Percentiles rank a stretch among this genome's conserved stretches.
Evolutionary conservation across 2,113 vertebrate species (phyloP).

Genomic region (Epinephelus fuscoguttatus): DNA sequence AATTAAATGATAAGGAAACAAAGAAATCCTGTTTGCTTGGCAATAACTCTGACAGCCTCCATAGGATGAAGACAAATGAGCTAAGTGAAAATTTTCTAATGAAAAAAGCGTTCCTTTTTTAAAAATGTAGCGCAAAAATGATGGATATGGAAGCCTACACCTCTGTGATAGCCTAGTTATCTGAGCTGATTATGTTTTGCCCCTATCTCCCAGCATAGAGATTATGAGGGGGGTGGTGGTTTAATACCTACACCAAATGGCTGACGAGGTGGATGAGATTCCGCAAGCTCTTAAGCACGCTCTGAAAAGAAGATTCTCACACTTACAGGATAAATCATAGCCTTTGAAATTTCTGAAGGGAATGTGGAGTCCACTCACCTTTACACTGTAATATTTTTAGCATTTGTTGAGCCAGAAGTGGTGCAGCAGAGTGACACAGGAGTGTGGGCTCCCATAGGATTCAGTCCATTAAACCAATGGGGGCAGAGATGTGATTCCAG

Average conservation of each 20-base stretch:
- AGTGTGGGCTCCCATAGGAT: constrained; percentile 57
- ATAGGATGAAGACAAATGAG: constrained; percentile 64
- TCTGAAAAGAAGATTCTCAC: constrained; percentile 54
- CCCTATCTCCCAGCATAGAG: constrained; percentile 59
- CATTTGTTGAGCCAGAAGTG: constrained; percentile 55
- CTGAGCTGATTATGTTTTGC: constrained; percentile 65
- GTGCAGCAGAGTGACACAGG: constrained; percentile 41
- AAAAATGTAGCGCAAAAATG: constrained; percentile 37
- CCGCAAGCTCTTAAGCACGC: constrained; percentile 55
- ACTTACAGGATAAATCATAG: constrained; percentile 58
- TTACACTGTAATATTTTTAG: constrained; percentile 54
- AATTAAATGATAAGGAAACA: constrained; percentile 83
- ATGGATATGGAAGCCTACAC: constrained; percentile 51
- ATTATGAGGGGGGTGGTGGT: constrained; percentile 27
- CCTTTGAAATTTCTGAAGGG: constrained; percentile 48
- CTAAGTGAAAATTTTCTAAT: constrained; percentile 57
- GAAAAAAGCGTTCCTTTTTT: constrained; percentile 32
- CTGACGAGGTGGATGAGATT: constrained; percentile 65
- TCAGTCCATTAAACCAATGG: constrained; percentile 60
- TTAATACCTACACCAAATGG: constrained; percentile 73
- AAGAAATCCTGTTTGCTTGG: constrained; percentile 72
- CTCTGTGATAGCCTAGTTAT: constrained; percentile 63
- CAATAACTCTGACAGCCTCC: constrained; percentile 69
- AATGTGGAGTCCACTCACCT: constrained; percentile 46
- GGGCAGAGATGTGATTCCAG: constrained; percentile 59